Percentiles rank a stretch among this genome's conserved stretches.
These are phyloP conservation scores for Rutpela maculata DNA, from an alignment of 2,888 invertebrate genomes.

Conservation along the genomic window DNA sequence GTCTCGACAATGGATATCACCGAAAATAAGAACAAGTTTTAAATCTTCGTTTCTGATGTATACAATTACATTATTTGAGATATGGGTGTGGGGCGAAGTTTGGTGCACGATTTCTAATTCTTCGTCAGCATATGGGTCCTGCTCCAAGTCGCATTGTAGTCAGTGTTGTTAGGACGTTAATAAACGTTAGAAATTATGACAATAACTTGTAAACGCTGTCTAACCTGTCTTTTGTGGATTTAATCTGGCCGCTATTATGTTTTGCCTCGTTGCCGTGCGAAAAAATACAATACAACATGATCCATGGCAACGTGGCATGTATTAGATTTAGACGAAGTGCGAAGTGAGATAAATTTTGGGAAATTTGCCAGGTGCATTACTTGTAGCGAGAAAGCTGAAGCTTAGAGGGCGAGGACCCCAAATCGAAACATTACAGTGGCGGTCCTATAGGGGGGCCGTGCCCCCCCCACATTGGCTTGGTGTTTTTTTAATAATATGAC, in stretches of 20 bases:
- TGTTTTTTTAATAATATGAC: too few species aligned
- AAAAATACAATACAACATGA: constrained; percentile 42
- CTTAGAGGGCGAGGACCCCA: too few species aligned
- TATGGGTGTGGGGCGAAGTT: constrained; percentile 44
- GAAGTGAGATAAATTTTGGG: neutral
- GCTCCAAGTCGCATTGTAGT: constrained; percentile 52
- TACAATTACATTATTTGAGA: constrained; percentile 53
- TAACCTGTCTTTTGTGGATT: constrained; percentile 63
- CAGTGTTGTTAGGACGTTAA: constrained; percentile 65
- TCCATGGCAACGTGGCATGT: neutral
- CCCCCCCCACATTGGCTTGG: too few species aligned
- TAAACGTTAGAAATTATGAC: constrained; percentile 70
- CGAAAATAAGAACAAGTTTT: constrained; percentile 71
- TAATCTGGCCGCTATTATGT: constrained; percentile 61
- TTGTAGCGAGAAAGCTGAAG: neutral
- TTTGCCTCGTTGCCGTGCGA: constrained; percentile 50
- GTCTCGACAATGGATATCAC: constrained; percentile 67
- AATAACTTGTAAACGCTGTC: constrained; percentile 62
- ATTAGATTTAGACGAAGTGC: neutral
- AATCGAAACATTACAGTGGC: too few species aligned
- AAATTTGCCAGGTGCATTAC: neutral
- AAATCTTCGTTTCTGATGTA: constrained; percentile 65
- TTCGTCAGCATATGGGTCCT: constrained; percentile 40
- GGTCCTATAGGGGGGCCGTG: too few species aligned
- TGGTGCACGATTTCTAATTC: constrained; percentile 53